Percentiles rank a stretch among this genome's conserved stretches.
These are phyloP conservation scores for Felis chaus DNA, from an alignment of 2,113 vertebrate species.

Conservation along the genomic window DNA sequence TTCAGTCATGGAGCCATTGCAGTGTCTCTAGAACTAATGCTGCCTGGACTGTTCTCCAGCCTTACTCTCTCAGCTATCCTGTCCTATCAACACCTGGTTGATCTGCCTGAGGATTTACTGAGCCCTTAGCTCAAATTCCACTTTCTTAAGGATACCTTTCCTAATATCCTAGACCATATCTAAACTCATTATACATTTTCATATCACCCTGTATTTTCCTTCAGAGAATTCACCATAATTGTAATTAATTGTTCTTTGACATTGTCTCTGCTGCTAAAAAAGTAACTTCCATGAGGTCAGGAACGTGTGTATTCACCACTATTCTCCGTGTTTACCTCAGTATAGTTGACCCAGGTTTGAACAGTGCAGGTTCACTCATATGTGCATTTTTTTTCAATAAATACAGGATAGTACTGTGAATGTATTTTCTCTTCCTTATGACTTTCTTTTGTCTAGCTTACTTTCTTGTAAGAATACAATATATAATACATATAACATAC, in stretches of 20 bases:
- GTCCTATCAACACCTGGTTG: neutral
- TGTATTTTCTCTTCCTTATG: neutral
- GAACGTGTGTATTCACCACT: neutral
- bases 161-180: neutral
- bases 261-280: neutral
- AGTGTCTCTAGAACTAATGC: neutral
- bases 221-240: neutral
- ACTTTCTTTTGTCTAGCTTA: neutral
- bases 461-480: neutral
- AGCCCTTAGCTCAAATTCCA: neutral
- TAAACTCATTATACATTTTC: neutral
- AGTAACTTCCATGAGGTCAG: neutral
- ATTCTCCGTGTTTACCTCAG: neutral
- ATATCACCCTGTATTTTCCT: neutral
- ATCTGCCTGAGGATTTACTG: constrained; percentile 16
- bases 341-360: neutral
- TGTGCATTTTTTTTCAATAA: neutral
- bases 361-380: neutral
- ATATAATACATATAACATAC: neutral
- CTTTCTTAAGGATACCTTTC: neutral
- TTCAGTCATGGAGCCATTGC: neutral
- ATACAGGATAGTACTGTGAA: neutral
- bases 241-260: neutral
- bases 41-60: neutral
- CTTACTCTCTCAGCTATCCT: neutral